These are phyloP conservation scores for Fragum fragum DNA, from an alignment of 2,888 invertebrate genomes.

Conservation along the genomic window DNA sequence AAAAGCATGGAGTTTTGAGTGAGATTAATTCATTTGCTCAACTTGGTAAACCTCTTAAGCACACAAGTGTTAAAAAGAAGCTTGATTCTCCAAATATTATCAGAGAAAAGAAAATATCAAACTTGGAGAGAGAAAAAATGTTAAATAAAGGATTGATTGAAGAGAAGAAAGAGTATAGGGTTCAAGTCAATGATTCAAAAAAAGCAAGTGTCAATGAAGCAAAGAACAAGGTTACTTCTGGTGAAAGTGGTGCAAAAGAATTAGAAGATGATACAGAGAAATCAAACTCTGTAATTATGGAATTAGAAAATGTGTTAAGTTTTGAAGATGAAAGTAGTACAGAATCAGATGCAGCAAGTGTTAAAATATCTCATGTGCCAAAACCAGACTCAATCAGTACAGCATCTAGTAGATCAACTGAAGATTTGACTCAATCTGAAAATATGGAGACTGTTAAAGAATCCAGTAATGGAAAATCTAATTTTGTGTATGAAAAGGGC, in stretches of 20 bases:
- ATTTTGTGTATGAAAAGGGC: constrained; percentile 10
- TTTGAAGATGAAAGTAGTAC: constrained; percentile 40
- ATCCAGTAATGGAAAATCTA: background rate
- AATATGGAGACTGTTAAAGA: constrained; percentile 13
- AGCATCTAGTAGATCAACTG: background rate
- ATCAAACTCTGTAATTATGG: constrained; percentile 23
- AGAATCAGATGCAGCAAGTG: constrained; percentile 18
- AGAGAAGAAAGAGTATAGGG: background rate
- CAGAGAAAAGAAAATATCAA: constrained; percentile 43
- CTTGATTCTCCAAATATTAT: constrained; percentile 22
- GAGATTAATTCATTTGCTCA: constrained; percentile 16
- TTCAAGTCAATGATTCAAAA: background rate
- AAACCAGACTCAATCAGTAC: background rate
- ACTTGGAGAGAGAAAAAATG: constrained; percentile 47
- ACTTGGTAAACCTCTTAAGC: constrained; percentile 9
- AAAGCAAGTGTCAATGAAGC: background rate
- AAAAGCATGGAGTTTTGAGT: constrained; percentile 17
- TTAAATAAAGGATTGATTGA: constrained; percentile 29
- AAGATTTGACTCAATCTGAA: background rate
- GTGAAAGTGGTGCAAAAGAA: background rate
- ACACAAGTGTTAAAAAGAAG: constrained; percentile 20
- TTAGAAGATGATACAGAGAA: background rate
- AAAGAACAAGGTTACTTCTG: background rate
- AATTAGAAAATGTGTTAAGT: constrained; percentile 50
- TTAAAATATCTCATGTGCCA: constrained; percentile 15